Evolutionary conservation across 2,113 vertebrate genomes (phyloP).

Genomic region (Pelecanoides urinatrix): DNA sequence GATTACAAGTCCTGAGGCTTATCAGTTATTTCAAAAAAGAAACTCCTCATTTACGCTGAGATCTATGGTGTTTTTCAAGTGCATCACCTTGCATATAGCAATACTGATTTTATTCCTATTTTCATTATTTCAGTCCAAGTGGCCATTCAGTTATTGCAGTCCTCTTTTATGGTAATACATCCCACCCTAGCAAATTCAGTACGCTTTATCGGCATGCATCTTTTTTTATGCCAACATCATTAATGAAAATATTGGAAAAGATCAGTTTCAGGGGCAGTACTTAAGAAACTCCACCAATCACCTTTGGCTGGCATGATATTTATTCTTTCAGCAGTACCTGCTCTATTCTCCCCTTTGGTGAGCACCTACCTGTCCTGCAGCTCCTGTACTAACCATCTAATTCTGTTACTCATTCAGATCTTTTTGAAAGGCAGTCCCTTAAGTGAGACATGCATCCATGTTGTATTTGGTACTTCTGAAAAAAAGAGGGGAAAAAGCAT

Average conservation of each 20-base stretch:
- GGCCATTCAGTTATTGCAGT: background rate
- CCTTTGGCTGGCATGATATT: background rate
- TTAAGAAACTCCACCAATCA: background rate
- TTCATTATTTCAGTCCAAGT: background rate
- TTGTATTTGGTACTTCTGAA: background rate
- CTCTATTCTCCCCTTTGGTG: background rate
- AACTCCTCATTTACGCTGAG: background rate
- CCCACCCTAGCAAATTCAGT: background rate
- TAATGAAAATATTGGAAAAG: background rate
- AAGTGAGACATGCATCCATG: background rate
- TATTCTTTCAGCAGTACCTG: background rate
- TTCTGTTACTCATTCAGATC: background rate
- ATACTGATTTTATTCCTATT: background rate
- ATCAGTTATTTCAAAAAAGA: background rate
- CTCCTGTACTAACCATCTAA: background rate
- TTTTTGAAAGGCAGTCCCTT: background rate
- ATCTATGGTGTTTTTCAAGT: background rate
- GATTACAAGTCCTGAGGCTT: background rate
- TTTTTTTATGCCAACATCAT: background rate
- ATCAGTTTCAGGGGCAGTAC: background rate
- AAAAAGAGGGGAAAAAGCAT: background rate
- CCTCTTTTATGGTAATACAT: background rate
- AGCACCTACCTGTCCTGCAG: background rate
- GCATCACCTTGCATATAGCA: background rate
- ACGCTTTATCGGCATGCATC: background rate